Conservation (phyloP, 23 tunicate genomes). For the Trididemnum nubilum region DNA sequence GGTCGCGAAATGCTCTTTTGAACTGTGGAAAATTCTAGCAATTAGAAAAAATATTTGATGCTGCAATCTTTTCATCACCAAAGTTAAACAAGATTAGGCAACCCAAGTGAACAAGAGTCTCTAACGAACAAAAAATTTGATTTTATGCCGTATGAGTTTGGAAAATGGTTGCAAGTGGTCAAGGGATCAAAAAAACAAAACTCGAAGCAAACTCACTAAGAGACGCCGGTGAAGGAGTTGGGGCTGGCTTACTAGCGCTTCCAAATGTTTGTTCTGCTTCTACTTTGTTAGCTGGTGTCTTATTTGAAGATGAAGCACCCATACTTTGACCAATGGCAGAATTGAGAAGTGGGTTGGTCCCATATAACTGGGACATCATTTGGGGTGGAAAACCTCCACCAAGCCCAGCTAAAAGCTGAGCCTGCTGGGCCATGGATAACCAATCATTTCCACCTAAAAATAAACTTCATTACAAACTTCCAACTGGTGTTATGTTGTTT, state of each 20-base stretch:
- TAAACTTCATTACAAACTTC: not conserved
- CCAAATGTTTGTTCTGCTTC: not conserved
- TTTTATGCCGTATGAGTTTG: too few relatives aligned
- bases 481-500: too few relatives aligned
- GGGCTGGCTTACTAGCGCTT: not conserved
- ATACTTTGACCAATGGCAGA: not conserved
- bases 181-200: not conserved
- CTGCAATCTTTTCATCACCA: not conserved
- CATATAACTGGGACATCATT: slow-evolving; percentile 33
- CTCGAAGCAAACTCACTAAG: not conserved
- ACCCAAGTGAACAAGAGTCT: too few relatives aligned
- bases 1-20: too few relatives aligned
- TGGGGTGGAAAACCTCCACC: slow-evolving; percentile 28
- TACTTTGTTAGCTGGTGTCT: not conserved
- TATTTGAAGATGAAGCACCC: not conserved
- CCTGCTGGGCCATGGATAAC: slow-evolving; percentile 47
- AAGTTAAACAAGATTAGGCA: too few relatives aligned
- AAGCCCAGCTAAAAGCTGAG: slow-evolving; percentile 26
- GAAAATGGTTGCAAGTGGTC: too few relatives aligned
- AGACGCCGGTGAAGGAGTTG: not conserved
- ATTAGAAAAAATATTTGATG: not conserved
- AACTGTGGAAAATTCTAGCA: not conserved
- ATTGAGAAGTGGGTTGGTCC: not conserved
- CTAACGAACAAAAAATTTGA: too few relatives aligned
- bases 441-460: slow-evolving; percentile 22